These are phyloP conservation scores for Hydropsyche betteni DNA, from an alignment of 2,888 invertebrate species.

Conservation along the genomic window DNA sequence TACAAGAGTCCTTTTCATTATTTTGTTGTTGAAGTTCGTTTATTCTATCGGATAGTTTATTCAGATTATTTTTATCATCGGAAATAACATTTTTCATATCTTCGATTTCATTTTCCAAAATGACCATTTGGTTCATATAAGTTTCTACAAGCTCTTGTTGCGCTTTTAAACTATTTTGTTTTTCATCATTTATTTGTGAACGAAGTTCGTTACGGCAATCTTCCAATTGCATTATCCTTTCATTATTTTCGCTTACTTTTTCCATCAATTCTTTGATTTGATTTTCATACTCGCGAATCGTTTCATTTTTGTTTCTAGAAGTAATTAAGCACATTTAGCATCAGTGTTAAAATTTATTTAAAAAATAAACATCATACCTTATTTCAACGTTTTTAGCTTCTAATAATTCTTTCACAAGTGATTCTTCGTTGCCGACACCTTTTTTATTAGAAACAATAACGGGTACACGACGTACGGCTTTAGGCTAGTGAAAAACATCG, in stretches of 20 bases:
- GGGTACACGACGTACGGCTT: slow-evolving; percentile 35
- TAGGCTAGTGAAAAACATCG: slow-evolving; percentile 35
- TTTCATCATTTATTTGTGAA: slow-evolving; percentile 58
- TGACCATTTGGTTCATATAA: slow-evolving; percentile 56
- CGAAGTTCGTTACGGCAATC: slow-evolving; percentile 60
- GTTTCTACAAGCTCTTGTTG: slow-evolving; percentile 58
- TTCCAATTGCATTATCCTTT: slow-evolving; percentile 63
- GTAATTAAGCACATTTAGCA: neutral
- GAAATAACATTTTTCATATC: slow-evolving; percentile 60
- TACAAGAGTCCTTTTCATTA: slow-evolving; percentile 14
- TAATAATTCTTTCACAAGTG: slow-evolving; percentile 42
- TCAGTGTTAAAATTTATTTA: neutral
- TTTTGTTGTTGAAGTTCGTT: slow-evolving; percentile 15
- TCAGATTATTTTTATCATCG: slow-evolving; percentile 55
- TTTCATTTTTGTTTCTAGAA: slow-evolving; percentile 49
- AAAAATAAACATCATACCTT: slow-evolving; percentile 28
- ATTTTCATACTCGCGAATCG: slow-evolving; percentile 45
- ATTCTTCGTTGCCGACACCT: neutral
- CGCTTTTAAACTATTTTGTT: slow-evolving; percentile 56
- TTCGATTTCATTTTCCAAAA: slow-evolving; percentile 56
- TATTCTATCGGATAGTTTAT: slow-evolving; percentile 49
- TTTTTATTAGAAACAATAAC: neutral
- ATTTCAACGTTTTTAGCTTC: slow-evolving; percentile 46
- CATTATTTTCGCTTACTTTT: neutral
- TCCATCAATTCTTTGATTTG: slow-evolving; percentile 38